phyloP scores from a whole-genome alignment of 2,113 vertebrate species.

The Toxotes jaculatrix region DNA sequence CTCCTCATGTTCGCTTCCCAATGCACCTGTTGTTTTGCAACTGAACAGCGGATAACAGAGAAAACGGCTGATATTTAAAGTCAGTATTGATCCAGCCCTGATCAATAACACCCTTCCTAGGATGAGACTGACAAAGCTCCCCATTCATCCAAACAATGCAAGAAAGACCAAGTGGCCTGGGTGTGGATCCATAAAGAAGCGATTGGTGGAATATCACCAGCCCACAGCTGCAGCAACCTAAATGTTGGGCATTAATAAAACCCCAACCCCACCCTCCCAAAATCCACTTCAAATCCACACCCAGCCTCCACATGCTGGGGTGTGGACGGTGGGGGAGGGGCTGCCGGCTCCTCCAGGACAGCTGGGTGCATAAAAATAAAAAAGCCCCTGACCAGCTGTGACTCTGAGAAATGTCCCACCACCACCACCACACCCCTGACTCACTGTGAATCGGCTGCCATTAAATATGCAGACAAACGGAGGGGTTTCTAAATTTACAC shows the following conservation, averaged over 20 bases:
- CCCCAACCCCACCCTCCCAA: slow-evolving; percentile 17
- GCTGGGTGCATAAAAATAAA: slow-evolving; percentile 86
- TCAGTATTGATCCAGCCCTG: slow-evolving; percentile 17
- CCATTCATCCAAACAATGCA: slow-evolving; percentile 59
- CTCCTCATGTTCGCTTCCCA: not conserved
- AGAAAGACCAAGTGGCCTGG: slow-evolving; percentile 9
- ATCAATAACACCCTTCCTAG: not conserved
- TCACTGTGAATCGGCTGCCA: slow-evolving; percentile 43
- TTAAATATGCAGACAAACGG: slow-evolving; percentile 73
- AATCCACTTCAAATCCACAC: slow-evolving; percentile 55
- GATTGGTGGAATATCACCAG: slow-evolving; percentile 46
- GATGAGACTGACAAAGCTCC: not conserved
- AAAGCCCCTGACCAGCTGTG: slow-evolving; percentile 79
- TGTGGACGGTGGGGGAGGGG: slow-evolving; percentile 25
- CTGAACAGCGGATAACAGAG: not conserved
- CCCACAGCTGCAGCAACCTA: not conserved
- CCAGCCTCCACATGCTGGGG: slow-evolving; percentile 56
- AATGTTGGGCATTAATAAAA: slow-evolving; percentile 40
- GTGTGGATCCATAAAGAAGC: slow-evolving; percentile 44
- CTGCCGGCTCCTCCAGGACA: slow-evolving; percentile 66
- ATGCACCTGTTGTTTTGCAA: slow-evolving; percentile 15
- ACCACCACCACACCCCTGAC: slow-evolving; percentile 46
- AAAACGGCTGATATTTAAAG: slow-evolving; percentile 34
- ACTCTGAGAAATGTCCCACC: slow-evolving; percentile 60
- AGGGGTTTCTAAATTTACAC: slow-evolving; percentile 54